Percentiles rank a stretch among this genome's conserved stretches.
Evolutionary conservation across 2,888 invertebrate species (phyloP).

Genomic region (Oxystoma pomonae): DNA sequence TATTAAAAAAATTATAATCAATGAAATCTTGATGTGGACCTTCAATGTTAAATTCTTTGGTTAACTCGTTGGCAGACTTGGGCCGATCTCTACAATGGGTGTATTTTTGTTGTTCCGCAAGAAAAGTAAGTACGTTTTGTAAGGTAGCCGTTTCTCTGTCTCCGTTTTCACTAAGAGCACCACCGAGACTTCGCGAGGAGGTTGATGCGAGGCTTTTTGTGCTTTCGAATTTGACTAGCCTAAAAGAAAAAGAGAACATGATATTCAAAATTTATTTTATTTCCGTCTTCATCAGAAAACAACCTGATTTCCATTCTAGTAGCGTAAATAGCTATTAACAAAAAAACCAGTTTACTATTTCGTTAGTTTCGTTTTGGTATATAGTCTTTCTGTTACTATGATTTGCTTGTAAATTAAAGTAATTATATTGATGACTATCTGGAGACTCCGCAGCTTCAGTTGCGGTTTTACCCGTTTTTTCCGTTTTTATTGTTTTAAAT

Average conservation of each 20-base stretch:
- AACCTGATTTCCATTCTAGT: too few relatives aligned
- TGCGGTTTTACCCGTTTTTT: too few relatives aligned
- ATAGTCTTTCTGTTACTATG: too few relatives aligned
- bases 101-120: slow-evolving; percentile 73
- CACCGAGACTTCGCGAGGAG: slow-evolving; percentile 63
- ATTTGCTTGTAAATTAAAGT: too few relatives aligned
- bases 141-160: slow-evolving; percentile 66
- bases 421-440: too few relatives aligned
- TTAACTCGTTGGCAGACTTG: slow-evolving; percentile 47
- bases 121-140: slow-evolving; percentile 70
- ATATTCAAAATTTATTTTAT: too few relatives aligned
- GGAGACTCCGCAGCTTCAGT: too few relatives aligned
- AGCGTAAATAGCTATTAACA: too few relatives aligned
- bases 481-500: too few relatives aligned
- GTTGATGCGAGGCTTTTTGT: slow-evolving; percentile 74
- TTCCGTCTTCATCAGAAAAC: too few relatives aligned
- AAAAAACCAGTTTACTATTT: too few relatives aligned
- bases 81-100: slow-evolving; percentile 57
- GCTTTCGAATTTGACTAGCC: slow-evolving; percentile 76
- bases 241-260: slow-evolving; percentile 27
- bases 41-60: slow-evolving; percentile 52
- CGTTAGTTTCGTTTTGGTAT: too few relatives aligned
- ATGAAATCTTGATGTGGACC: slow-evolving; percentile 49
- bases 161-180: slow-evolving; percentile 53
- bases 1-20: slow-evolving; percentile 30